phyloP scores from a whole-genome alignment of 2,797 vertebrate species.

The Brachymystax lenok region DNA sequence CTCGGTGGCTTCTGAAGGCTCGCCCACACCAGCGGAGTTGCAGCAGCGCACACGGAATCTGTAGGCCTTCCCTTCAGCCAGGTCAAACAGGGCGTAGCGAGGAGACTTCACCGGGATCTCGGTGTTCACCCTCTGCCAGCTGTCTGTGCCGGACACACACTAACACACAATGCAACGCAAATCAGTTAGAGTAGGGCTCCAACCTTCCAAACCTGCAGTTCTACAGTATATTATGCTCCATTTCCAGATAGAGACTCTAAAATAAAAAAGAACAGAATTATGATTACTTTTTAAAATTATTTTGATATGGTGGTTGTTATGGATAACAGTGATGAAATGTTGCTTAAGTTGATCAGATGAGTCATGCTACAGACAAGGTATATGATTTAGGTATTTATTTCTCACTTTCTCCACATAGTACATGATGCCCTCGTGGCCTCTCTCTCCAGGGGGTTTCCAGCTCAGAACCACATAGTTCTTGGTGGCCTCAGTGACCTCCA shows the following conservation, averaged over 20 bases:
- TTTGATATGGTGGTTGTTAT: background rate
- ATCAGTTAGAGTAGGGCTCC: background rate
- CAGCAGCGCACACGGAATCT: conserved; percentile 94
- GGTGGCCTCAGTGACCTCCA: conserved; percentile 92
- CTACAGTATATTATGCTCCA: too few species aligned
- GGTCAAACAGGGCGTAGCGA: conserved; percentile 94
- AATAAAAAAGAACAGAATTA: background rate
- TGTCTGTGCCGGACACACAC: conserved; percentile 90
- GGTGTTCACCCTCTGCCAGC: conserved; percentile 97
- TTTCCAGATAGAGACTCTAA: background rate
- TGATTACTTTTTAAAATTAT: background rate
- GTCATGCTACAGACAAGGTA: background rate
- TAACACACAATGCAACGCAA: conserved; percentile 50
- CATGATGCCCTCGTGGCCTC: conserved; percentile 94
- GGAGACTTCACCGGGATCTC: conserved; percentile 98
- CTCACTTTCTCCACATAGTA: conserved; percentile 97
- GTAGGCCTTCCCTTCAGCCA: conserved; percentile 94
- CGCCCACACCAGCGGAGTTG: conserved; percentile 93
- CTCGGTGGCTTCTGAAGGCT: conserved; percentile 92
- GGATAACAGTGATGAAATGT: background rate
- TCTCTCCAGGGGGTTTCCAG: conserved; percentile 94
- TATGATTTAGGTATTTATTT: background rate
- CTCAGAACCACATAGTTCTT: conserved; percentile 96
- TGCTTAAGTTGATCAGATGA: background rate
- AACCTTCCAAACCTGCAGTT: background rate